Base-by-base conservation (phyloP, 30 jellyfish, hydroid and myxozoan genomes). In the Clytia hemisphaerica region DNA sequence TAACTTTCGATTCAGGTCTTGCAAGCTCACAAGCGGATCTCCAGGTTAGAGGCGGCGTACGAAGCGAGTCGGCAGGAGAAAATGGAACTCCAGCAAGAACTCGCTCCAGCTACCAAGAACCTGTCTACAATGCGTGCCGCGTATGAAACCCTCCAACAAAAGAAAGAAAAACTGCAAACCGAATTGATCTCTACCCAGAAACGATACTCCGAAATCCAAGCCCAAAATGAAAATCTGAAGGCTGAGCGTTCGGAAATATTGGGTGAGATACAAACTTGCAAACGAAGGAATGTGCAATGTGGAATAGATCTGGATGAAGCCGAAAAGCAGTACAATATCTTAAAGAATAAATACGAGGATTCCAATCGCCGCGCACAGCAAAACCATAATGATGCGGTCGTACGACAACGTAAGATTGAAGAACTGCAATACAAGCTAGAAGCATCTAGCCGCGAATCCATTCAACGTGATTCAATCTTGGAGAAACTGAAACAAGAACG, bases 31-130 rank as follows among this genome's bases (percentile, higher is more conserved):
- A 81, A 76, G 84, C 90, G 83, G 76, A 89, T 89, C 6, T 89
- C 98, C 29, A 95, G 98, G 54, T 86, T 89, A 68, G 98, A 89
- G 69, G 95, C 98, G 44, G 95, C 93, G 82, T 79, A 75, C 78
- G 98, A 89, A 37, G 94, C 94, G 62, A 89, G 91, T 21, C 95
- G 82, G 78, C 98, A 89, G 57, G 98, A 89, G 88, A 89, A 89
- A 48, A 44, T 89, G 29, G 95, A 80, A 78, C 85, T 89, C 75
- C 98, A 89, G 73, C 98, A 89, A 67, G 98, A 89, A 58, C 98
- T 89, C 34, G 98, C 92, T 12, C 98, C 98, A 16, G 98, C 98
- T 28, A 75, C 98, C 30, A 95, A 89, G 72, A 85, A 95, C 47
- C 81, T 89, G 26, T 79, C 91, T 58, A 78, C 82, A 92, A 60